phyloP scores from a whole-genome alignment of 2,113 vertebrate genomes.

The Damaliscus lunatus region DNA sequence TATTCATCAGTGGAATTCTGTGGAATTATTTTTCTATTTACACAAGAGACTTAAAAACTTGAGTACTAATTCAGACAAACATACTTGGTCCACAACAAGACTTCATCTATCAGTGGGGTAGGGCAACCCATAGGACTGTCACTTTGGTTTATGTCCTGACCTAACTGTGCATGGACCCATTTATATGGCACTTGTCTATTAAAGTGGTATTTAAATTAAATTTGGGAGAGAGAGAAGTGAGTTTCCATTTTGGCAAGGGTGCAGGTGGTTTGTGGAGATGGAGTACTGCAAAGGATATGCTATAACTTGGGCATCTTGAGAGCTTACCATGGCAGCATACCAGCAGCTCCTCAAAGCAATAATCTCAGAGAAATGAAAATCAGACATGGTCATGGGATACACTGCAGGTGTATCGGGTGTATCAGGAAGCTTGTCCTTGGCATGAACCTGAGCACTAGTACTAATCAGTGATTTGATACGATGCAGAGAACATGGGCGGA shows the following conservation, averaged over 20 bases:
- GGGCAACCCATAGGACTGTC: no score
- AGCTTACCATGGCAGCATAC: no score
- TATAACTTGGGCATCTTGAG: not conserved
- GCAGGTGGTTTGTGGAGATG: no score
- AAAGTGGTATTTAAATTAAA: not conserved
- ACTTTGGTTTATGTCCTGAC: not conserved
- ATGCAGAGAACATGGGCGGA: not conserved
- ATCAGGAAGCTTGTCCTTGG: not conserved
- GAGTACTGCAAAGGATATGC: not conserved
- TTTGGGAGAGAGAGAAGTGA: not conserved
- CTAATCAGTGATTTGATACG: not conserved
- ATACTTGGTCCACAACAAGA: not conserved
- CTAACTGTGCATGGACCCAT: not conserved
- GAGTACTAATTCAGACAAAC: not conserved
- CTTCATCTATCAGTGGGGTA: not conserved
- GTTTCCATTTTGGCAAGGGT: not conserved
- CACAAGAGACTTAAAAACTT: not conserved
- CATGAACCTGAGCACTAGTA: not conserved
- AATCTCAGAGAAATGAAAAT: not conserved
- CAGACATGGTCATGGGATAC: not conserved
- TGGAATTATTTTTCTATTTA: not conserved
- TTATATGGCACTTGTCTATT: not conserved
- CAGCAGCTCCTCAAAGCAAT: not conserved
- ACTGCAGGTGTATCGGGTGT: no score
- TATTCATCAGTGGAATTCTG: not conserved